Base-by-base conservation (phyloP, 92 coral and sea anemone genomes). In the Epizoanthus illoricatus region DNA sequence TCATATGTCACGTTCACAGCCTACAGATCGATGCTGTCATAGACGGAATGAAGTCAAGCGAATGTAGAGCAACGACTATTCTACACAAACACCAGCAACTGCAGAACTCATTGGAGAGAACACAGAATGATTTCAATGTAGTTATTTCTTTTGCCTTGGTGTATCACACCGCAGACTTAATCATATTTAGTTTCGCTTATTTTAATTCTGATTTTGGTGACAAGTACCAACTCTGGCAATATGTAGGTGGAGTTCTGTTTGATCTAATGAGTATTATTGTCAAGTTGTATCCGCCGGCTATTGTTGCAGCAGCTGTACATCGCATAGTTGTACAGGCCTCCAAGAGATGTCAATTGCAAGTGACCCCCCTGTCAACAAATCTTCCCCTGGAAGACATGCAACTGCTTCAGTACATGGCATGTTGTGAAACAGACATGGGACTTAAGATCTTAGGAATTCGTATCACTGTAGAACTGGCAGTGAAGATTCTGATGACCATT, bases 101-200 rank as follows among this genome's bases (percentile, higher is more conserved):
- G 62, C 85, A 69, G 71, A 84, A 54, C 70, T 87, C 87, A 19
- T 70, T 90, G 45, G 91, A 87, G 33, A 84, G 79, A 74, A 87
- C 91, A 9, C 93, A 90, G 73, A 69, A 57, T 12, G 93, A 90
- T 73, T 90, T 90, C 68, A 81, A 74, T 71, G 15, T 85, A 36
- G 72, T 90, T 17, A 87, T 90, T 80, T 90, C 93, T 15, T 88
- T 87, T 21, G 93, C 93, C 41, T 41, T 90, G 21, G 86, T 80
- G 5, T 90, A 87, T 40, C 93, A 90, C 69, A 75, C 87, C 1
- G 39, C 79, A 19, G 93, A 90, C 63, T 36, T 90, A 59, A 90
- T 90, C 59, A 70, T 87, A n/a, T 90, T 90, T 56, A 90, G 93
- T 65, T 90, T 90, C 63, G 93, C 93, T 5, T 90, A 87, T 76